Evolutionary conservation across 1,140 invertebrate species (phyloP).

Genomic region (Cephus cinctus): DNA sequence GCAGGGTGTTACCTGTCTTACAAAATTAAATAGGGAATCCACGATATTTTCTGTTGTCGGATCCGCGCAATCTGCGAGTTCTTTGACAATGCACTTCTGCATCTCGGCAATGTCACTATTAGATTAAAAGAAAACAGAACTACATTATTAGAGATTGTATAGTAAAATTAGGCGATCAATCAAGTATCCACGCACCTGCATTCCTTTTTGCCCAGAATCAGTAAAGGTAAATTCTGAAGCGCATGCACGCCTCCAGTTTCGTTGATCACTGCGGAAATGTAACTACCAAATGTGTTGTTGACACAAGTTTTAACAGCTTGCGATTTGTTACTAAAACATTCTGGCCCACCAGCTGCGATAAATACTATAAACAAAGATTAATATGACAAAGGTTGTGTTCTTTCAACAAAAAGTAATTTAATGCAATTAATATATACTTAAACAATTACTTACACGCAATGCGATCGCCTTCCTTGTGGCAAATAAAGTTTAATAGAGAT

Average conservation of each 20-base stretch:
- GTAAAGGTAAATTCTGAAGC: conserved; percentile 55
- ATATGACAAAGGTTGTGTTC: neutral
- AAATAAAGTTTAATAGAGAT: conserved; percentile 68
- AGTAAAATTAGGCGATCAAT: conserved; percentile 7
- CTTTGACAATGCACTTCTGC: conserved; percentile 64
- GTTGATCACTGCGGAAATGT: conserved; percentile 28
- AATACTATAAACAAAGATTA: conserved; percentile 63
- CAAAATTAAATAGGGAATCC: conserved; percentile 73
- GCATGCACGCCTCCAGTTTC: conserved; percentile 35
- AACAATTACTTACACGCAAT: conserved; percentile 67
- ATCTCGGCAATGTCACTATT: conserved; percentile 60
- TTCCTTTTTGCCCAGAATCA: conserved; percentile 56
- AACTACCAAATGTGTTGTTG: conserved; percentile 59
- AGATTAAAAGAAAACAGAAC: conserved; percentile 41
- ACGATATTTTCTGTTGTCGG: conserved; percentile 77
- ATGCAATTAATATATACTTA: conserved; percentile 1
- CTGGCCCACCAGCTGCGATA: conserved; percentile 73
- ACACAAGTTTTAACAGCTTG: conserved; percentile 63
- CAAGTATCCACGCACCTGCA: conserved; percentile 54
- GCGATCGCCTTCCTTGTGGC: conserved; percentile 76
- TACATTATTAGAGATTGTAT: conserved; percentile 3
- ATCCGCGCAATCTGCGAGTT: conserved; percentile 67
- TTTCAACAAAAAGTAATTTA: neutral
- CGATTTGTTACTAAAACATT: conserved; percentile 66
- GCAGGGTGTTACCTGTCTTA: conserved; percentile 71